Evolutionary conservation across 2,113 vertebrate species (phyloP).

Genomic region (Lonchura striata): DNA sequence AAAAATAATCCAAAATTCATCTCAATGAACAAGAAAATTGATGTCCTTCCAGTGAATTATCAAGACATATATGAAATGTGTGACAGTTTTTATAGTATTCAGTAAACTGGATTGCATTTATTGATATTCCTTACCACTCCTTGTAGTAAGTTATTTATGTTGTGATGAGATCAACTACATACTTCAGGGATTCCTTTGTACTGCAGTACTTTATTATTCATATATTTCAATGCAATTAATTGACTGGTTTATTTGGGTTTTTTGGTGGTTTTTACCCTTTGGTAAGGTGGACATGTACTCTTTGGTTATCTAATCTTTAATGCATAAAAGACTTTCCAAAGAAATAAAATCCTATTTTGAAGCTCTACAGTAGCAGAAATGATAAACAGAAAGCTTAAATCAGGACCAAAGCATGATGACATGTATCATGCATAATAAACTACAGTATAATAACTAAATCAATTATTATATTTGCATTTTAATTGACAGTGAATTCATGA

Average conservation of each 20-base stretch:
- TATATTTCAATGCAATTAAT: background rate
- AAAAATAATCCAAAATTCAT: background rate
- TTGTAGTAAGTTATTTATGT: background rate
- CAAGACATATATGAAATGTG: background rate
- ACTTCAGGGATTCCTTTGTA: background rate
- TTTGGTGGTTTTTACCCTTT: fast-evolving
- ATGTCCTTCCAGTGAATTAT: background rate
- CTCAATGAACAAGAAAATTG: background rate
- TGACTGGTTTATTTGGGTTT: background rate
- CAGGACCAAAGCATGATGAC: background rate
- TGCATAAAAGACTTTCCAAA: background rate
- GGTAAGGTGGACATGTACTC: background rate
- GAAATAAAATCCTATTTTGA: background rate
- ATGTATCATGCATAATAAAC: background rate
- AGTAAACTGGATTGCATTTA: background rate
- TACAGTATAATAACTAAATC: background rate
- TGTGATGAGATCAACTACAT: background rate
- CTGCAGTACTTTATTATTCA: background rate
- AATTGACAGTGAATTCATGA: background rate
- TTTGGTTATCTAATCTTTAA: background rate
- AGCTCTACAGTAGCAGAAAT: background rate
- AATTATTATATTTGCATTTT: background rate
- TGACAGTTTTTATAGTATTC: background rate
- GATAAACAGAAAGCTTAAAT: background rate
- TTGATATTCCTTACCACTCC: background rate